Evolutionary conservation across 1,140 invertebrate species (phyloP).

Genomic region (Lutraria rhynchaena): DNA sequence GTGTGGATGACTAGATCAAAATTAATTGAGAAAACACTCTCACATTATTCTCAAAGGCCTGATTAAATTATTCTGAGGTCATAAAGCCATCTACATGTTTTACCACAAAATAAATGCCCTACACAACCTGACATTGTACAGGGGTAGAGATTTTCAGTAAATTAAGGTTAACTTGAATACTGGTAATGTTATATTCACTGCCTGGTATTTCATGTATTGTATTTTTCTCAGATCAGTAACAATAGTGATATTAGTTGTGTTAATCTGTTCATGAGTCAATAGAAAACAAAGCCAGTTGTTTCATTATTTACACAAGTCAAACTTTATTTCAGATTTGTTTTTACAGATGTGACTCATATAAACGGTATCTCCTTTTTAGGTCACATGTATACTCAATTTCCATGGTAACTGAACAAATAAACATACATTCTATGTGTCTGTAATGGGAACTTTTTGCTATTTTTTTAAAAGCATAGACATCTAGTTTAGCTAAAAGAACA

Average conservation of each 20-base stretch:
- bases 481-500: not conserved
- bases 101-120: no score
- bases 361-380: slow-evolving; percentile 11
- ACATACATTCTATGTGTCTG: slow-evolving; percentile 41
- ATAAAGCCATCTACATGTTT: no score
- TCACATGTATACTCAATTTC: slow-evolving; percentile 5
- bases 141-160: not conserved
- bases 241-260: not conserved
- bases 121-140: not conserved
- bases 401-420: slow-evolving; percentile 26
- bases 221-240: not conserved
- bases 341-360: slow-evolving; percentile 38
- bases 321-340: slow-evolving; percentile 39
- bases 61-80: no score
- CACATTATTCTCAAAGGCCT: no score
- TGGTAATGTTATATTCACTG: not conserved
- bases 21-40: no score
- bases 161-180: not conserved
- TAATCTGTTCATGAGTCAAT: not conserved
- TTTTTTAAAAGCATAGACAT: slow-evolving; percentile 4
- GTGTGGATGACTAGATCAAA: no score
- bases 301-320: slow-evolving; percentile 31
- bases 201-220: not conserved
- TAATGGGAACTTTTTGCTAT: slow-evolving; percentile 8
- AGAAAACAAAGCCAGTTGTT: not conserved